Percentiles rank a stretch among this genome's conserved stretches.
Conservation (phyloP, 2,113 vertebrate species). For the Austrofundulus limnaeus region DNA sequence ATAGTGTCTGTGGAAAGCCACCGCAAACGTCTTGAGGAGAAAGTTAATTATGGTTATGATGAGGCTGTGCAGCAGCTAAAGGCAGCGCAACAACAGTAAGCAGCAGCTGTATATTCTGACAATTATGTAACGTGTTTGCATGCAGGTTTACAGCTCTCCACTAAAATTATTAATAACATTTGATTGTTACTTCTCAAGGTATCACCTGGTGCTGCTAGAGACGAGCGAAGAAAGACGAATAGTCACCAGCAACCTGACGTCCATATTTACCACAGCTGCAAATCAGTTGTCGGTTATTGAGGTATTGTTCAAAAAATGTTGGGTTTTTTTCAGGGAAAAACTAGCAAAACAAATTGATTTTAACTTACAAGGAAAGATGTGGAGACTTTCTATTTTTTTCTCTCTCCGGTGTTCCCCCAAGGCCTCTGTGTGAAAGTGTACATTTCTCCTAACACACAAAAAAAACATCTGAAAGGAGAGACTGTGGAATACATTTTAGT, state of each 20-base stretch:
- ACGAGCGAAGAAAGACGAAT: conserved; percentile 77
- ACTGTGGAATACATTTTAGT: too few relatives aligned
- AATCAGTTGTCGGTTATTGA: conserved; percentile 73
- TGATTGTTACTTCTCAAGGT: conserved; percentile 57
- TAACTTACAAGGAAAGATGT: too few relatives aligned
- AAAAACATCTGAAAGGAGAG: too few relatives aligned
- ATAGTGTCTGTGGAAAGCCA: conserved; percentile 73
- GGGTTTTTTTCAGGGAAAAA: too few relatives aligned
- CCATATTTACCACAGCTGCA: conserved; percentile 64
- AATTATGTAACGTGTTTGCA: background rate
- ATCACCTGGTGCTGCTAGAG: conserved; percentile 80
- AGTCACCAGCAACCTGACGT: conserved; percentile 73
- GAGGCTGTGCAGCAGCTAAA: conserved; percentile 74
- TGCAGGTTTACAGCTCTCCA: too few relatives aligned
- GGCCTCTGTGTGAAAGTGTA: too few relatives aligned
- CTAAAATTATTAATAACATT: background rate
- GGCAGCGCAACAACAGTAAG: conserved; percentile 78
- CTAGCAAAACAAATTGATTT: too few relatives aligned
- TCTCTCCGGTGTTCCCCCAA: too few relatives aligned
- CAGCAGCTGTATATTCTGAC: background rate
- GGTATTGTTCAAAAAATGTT: conserved; percentile 54
- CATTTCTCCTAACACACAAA: too few relatives aligned
- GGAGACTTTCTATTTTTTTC: too few relatives aligned
- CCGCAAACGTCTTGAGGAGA: conserved; percentile 74
- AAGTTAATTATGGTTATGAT: conserved; percentile 72